Base-by-base conservation (phyloP, 2,113 vertebrate species). In the Grammomys surdaster region DNA sequence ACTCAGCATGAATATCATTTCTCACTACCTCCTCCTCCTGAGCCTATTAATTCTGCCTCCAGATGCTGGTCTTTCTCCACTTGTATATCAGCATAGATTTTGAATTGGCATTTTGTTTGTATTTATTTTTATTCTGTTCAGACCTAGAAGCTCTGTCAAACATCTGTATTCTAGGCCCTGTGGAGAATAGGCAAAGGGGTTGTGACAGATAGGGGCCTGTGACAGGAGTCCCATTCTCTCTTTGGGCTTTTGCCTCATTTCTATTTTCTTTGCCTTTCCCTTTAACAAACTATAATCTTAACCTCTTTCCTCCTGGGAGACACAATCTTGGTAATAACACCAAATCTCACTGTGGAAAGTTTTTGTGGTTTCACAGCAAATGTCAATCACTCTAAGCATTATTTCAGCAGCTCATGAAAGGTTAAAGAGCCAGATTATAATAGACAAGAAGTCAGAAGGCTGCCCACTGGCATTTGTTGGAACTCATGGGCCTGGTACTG, bases 281-380 rank as follows among this genome's bases (percentile, higher is more conserved):
- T 65, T 88, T 93, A 82, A 91, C 16, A 70, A 36, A 19, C 3
- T 65, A 33, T 31, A 86, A 46, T 67, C 28, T 19, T 81, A 91
- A 87, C 87, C 63, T 80, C 90, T 93, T 76, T 69, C 31, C 65
- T 81, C 36, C 40, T 75, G 17, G 40, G 28, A 87, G 4, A 96
- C 54, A 78, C 40, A 80, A 46, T 92, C 33, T 94, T 90, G 51
- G 65, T 65, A 84, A 78, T 94, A 48, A 84, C 0, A 92, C 33
- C 84, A 94, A 91, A 87, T 77, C 65, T n/a, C 65, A 60, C 4
- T 85, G 70, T 13, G 43, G 7, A 33, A 88, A 72, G 76, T 78
- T 73, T 73, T 22, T 94, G 40, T 95, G 67, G 95, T 92, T 95
- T 94, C 26, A 93, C 31, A 94, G 77, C 14, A 94, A 60, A 95